Conservation (phyloP, 2,888 invertebrate species). For the Tetramorium bicarinatum region DNA sequence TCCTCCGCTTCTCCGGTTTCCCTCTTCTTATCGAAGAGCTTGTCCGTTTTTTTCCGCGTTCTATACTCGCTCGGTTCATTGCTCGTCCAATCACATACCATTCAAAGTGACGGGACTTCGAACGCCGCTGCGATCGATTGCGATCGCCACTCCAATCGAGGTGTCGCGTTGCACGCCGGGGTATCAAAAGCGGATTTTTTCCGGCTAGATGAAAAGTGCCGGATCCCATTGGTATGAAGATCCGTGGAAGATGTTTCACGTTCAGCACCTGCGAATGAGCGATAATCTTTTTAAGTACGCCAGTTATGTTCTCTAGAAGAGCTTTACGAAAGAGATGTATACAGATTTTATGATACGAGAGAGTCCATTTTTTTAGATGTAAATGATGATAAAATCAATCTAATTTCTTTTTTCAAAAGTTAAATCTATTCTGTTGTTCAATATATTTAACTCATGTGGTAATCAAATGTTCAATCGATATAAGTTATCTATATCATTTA, state of each 20-base stretch:
- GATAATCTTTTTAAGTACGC: conserved; percentile 8
- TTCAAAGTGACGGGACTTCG: conserved; percentile 80
- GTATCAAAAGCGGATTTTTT: conserved; percentile 62
- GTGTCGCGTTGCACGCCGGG: conserved; percentile 56
- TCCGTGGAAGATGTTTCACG: neutral
- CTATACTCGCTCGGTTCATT: conserved; percentile 75
- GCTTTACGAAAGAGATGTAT: neutral
- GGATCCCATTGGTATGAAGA: conserved; percentile 11
- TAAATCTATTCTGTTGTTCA: neutral
- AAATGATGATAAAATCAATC: neutral
- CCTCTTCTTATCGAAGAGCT: conserved; percentile 41
- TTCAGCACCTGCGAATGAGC: neutral
- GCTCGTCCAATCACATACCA: conserved; percentile 82
- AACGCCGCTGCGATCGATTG: conserved; percentile 79
- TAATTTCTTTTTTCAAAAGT: neutral
- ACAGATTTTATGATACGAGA: neutral
- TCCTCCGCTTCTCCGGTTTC: conserved; percentile 44
- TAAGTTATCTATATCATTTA: neutral
- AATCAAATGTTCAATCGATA: neutral
- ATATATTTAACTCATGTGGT: neutral
- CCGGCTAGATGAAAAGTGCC: conserved; percentile 35
- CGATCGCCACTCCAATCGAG: conserved; percentile 66
- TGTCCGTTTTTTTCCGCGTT: conserved; percentile 61
- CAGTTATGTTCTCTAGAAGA: neutral
- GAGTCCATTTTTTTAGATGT: neutral